Conservation (phyloP, 2,888 invertebrate species). For the Epirrita christyi region DNA sequence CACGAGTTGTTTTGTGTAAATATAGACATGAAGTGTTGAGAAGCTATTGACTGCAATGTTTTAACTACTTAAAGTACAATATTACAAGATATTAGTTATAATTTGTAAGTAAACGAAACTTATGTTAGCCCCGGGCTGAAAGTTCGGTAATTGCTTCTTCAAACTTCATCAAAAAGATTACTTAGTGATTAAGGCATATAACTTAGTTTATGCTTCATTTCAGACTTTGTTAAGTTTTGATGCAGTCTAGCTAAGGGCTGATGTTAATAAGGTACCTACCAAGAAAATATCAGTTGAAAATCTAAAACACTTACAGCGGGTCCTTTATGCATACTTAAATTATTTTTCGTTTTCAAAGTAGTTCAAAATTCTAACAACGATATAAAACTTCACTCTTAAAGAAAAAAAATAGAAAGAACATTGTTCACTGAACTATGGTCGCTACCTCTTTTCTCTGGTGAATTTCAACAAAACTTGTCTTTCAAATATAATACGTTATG, state of each 20-base stretch:
- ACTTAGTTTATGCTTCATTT: slow-evolving; percentile 3
- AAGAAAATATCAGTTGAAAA: background rate
- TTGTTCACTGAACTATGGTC: no score
- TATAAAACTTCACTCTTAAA: no score
- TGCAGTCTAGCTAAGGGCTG: background rate
- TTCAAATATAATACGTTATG: background rate
- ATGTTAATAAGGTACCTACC: background rate
- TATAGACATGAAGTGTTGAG: background rate
- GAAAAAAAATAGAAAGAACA: no score
- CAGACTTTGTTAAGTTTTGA: slow-evolving; percentile 1
- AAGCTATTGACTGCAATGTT: background rate
- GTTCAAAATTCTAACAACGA: no score
- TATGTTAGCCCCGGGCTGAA: background rate
- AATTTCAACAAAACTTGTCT: background rate
- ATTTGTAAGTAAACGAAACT: background rate
- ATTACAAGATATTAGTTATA: background rate
- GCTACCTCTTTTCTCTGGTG: no score
- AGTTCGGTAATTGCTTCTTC: slow-evolving; percentile 13
- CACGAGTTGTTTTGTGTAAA: no score
- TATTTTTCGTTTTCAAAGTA: no score
- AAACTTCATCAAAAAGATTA: slow-evolving; percentile 18
- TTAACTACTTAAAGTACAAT: background rate
- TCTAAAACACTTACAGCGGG: no score
- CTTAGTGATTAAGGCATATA: slow-evolving; percentile 3
- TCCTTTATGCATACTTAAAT: no score